Percentiles rank a stretch among this genome's conserved stretches.
Conservation (phyloP, 2,888 invertebrate species). For the Arge pagana region DNA sequence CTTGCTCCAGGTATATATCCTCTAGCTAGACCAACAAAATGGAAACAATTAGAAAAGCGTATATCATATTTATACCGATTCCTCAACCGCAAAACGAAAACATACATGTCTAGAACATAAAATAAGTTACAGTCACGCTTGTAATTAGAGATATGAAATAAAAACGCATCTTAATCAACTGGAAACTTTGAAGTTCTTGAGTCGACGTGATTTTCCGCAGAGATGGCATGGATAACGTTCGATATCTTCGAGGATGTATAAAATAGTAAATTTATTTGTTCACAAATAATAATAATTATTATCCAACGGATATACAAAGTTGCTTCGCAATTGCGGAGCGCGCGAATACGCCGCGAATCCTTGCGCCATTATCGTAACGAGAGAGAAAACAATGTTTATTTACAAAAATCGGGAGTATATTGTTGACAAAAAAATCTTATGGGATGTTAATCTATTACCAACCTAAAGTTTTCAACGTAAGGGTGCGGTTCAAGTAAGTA, state of each 20-base stretch:
- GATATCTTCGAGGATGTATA: no score
- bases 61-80: slow-evolving; percentile 75
- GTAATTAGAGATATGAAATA: slow-evolving; percentile 2
- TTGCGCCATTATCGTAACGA: slow-evolving; percentile 37
- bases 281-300: slow-evolving; percentile 38
- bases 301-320: slow-evolving; percentile 40
- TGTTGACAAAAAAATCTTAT: slow-evolving; percentile 10
- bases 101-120: slow-evolving; percentile 58
- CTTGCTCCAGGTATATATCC: slow-evolving; percentile 65
- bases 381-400: slow-evolving; percentile 29
- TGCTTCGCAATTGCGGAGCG: slow-evolving; percentile 40
- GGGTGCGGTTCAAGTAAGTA: slow-evolving; percentile 29
- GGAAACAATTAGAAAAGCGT: slow-evolving; percentile 75
- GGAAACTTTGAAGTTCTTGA: no score
- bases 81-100: slow-evolving; percentile 81
- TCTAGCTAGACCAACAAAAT: slow-evolving; percentile 73
- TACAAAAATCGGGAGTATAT: slow-evolving; percentile 13
- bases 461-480: slow-evolving; percentile 26
- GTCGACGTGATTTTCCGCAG: no score
- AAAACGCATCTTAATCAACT: slow-evolving; percentile 26
- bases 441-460: slow-evolving; percentile 23
- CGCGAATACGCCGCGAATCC: slow-evolving; percentile 38
- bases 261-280: slow-evolving; percentile 48
- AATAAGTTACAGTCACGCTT: background rate
- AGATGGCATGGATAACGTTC: no score